Conservation (phyloP, 2,797 vertebrate species). For the Clarias platycephalus region DNA sequence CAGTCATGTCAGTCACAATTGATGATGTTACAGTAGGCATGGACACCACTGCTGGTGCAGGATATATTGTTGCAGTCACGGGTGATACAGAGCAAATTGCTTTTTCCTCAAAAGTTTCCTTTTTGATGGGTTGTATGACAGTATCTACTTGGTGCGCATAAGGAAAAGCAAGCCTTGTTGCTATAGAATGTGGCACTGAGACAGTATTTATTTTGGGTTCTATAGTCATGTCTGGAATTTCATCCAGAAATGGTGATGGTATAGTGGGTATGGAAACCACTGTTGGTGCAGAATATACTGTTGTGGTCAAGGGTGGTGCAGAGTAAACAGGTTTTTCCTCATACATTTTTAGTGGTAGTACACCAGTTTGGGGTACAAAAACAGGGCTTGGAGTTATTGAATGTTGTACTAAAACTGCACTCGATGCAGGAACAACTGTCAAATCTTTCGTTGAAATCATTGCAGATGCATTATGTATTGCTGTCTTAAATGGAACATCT, state of each 20-base stretch:
- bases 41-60: conserved; percentile 4
- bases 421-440: conserved; percentile 34
- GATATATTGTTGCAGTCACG: not conserved
- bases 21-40: conserved; percentile 26
- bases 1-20: conserved; percentile 14
- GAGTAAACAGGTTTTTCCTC: not conserved
- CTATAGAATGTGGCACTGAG: conserved; percentile 14
- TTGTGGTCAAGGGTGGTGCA: conserved; percentile 2
- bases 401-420: conserved; percentile 33
- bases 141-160: not conserved
- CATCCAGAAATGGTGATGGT: conserved; percentile 25
- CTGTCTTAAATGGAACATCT: conserved; percentile 1
- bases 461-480: conserved; percentile 1
- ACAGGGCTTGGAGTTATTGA: not conserved
- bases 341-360: not conserved
- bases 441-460: conserved; percentile 24
- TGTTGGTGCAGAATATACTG: not conserved
- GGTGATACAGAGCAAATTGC: not conserved
- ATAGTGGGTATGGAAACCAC: not conserved
- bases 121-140: conserved; percentile 12
- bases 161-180: conserved; percentile 2
- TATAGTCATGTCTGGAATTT: conserved; percentile 25
- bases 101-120: not conserved
- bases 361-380: conserved; percentile 6
- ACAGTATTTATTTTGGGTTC: conserved; percentile 8